phyloP scores from a whole-genome alignment of 2,888 invertebrate species.

The Brachyopa scutellaris region DNA sequence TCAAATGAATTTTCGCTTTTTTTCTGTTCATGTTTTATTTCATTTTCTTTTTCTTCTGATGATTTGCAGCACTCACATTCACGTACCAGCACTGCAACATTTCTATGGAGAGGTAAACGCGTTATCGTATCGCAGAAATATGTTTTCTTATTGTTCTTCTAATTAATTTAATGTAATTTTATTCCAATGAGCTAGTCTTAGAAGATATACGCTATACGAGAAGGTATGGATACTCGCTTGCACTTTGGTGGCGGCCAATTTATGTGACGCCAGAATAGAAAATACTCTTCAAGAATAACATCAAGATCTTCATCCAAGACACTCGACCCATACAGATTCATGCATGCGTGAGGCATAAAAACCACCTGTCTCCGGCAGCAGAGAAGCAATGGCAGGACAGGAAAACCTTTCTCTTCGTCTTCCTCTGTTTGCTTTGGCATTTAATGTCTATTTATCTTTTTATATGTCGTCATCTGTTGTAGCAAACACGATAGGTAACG shows the following conservation, averaged over 20 bases:
- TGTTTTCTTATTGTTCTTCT: conserved; percentile 8
- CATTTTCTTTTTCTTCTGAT: neutral
- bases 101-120: neutral
- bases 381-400: conserved; percentile 25
- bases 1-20: conserved; percentile 28
- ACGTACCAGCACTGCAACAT: neutral
- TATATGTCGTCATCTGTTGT: too few species aligned
- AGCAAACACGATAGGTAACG: too few species aligned
- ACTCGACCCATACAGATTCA: too few species aligned
- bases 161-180: too few species aligned
- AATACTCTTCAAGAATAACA: conserved; percentile 28
- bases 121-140: conserved; percentile 37
- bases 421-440: too few species aligned
- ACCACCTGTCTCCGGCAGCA: conserved; percentile 33
- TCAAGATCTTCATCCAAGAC: too few species aligned
- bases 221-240: neutral
- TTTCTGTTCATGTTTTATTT: conserved; percentile 18
- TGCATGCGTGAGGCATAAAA: conserved; percentile 20
- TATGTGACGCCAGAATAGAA: neutral
- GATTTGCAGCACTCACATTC: neutral
- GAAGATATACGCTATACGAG: neutral
- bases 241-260: conserved; percentile 16
- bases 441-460: too few species aligned
- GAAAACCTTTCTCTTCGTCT: conserved; percentile 63
- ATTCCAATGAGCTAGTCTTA: conserved; percentile 27